phyloP scores from a whole-genome alignment of 2,113 vertebrate species.

The Neofelis nebulosa region DNA sequence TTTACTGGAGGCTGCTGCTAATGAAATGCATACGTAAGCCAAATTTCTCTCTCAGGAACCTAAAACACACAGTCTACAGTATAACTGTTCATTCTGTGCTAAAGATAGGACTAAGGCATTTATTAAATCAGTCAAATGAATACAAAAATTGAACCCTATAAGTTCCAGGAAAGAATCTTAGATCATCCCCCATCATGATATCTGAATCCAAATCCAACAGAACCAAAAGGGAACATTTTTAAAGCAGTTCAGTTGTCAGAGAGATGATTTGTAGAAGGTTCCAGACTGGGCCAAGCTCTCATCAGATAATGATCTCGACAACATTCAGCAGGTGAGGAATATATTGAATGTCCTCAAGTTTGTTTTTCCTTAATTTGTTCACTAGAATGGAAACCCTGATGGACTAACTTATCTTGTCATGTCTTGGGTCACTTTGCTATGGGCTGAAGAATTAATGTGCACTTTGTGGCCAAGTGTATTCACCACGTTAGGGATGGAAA shows the following conservation, averaged over 20 bases:
- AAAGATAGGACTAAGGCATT: background rate
- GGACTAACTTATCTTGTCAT: background rate
- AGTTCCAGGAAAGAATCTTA: background rate
- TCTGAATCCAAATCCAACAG: background rate
- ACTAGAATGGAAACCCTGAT: background rate
- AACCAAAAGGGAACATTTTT: background rate
- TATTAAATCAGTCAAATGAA: constrained; percentile 2
- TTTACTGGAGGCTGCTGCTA: background rate
- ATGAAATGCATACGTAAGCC: background rate
- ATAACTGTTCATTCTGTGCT: background rate
- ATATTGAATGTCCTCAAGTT: background rate
- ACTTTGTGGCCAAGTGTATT: background rate
- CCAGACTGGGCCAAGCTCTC: background rate
- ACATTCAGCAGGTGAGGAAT: background rate
- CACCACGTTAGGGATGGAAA: background rate
- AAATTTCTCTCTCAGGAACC: constrained; percentile 25
- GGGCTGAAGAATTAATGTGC: background rate
- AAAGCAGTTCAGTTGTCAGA: background rate
- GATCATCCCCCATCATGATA: background rate
- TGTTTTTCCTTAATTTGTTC: background rate
- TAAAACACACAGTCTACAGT: background rate
- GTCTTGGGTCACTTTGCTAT: background rate
- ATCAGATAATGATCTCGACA: background rate
- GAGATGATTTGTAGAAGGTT: background rate
- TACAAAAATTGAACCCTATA: constrained; percentile 24